phyloP scores from a whole-genome alignment of 1,140 invertebrate species.

The Drosophila serrata region DNA sequence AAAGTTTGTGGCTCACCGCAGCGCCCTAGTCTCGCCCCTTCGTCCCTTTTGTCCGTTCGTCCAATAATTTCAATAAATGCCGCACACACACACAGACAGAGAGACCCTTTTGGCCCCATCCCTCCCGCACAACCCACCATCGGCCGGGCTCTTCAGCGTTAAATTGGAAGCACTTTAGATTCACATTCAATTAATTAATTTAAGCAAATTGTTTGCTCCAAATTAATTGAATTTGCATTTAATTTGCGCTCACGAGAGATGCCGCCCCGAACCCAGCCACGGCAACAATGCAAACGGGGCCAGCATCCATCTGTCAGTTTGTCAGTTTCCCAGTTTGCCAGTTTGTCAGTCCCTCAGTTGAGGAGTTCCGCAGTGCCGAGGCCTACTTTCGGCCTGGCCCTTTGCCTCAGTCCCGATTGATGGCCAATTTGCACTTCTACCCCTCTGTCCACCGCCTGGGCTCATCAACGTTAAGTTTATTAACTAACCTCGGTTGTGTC shows the following conservation, averaged over 20 bases:
- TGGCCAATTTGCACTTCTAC: constrained; percentile 55
- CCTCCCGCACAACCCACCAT: neutral
- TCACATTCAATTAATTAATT: constrained; percentile 85
- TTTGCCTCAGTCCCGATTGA: constrained; percentile 41
- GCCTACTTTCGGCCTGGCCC: constrained; percentile 30
- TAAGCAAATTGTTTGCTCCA: constrained; percentile 84
- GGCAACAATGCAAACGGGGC: constrained; percentile 37
- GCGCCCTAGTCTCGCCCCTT: neutral
- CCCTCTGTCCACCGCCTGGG: neutral
- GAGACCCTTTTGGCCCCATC: constrained; percentile 9
- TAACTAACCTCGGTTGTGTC: constrained; percentile 48
- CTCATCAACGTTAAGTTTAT: constrained; percentile 57
- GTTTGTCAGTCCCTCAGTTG: constrained; percentile 22
- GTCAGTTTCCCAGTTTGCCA: constrained; percentile 14
- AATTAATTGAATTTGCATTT: constrained; percentile 85
- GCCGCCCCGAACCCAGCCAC: constrained; percentile 22
- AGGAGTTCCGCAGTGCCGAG: constrained; percentile 25
- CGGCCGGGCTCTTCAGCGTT: constrained; percentile 62
- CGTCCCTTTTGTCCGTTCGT: constrained; percentile 27
- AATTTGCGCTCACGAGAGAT: constrained; percentile 77
- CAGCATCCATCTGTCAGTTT: constrained; percentile 49
- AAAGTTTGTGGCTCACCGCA: constrained; percentile 70
- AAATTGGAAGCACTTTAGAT: constrained; percentile 82
- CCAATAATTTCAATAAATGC: constrained; percentile 78
- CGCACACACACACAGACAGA: constrained; percentile 30